Evolutionary conservation across 1,140 invertebrate genomes (phyloP).

Genomic region (Pachyrhynchus sulphureomaculatus): DNA sequence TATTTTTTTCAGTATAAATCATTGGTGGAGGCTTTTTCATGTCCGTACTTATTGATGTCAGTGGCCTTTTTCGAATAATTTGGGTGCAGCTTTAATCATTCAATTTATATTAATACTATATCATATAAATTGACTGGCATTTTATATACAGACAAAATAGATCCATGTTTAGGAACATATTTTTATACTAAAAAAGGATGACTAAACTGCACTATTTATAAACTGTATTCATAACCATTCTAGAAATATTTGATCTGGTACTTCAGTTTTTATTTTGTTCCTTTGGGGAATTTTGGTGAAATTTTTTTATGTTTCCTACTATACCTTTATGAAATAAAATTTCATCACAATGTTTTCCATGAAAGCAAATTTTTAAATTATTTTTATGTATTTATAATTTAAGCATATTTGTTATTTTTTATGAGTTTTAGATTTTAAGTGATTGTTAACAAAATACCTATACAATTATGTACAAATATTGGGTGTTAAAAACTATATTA

Average conservation of each 20-base stretch:
- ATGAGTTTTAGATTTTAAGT: constrained; percentile 3
- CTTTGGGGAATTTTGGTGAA: constrained; percentile 5
- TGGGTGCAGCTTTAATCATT: constrained; percentile 33
- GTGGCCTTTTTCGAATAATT: constrained; percentile 35
- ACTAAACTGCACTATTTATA: constrained; percentile 23
- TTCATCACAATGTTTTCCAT: constrained; percentile 23
- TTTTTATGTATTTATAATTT: constrained; percentile 2
- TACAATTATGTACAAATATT: constrained; percentile 22
- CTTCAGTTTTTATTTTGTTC: neutral
- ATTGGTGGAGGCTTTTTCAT: constrained; percentile 50
- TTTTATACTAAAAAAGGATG: constrained; percentile 25
- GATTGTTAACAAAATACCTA: neutral
- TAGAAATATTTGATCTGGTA: neutral
- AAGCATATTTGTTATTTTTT: constrained; percentile 11
- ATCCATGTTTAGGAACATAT: constrained; percentile 9
- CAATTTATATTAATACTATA: neutral
- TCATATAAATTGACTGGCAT: neutral
- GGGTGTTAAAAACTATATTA: constrained; percentile 20
- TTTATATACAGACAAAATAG: no score
- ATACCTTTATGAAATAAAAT: neutral
- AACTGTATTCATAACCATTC: neutral
- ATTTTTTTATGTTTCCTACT: neutral
- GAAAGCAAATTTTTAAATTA: constrained; percentile 22
- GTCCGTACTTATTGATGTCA: constrained; percentile 46
- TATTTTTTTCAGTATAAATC: constrained; percentile 50